A percentile compares a stretch with the other conserved stretches of the same genome.
These are phyloP conservation scores for Nesometra sesokonis DNA, from an alignment of 35 echinoderm and acorn worm species.

Conservation along the genomic window DNA sequence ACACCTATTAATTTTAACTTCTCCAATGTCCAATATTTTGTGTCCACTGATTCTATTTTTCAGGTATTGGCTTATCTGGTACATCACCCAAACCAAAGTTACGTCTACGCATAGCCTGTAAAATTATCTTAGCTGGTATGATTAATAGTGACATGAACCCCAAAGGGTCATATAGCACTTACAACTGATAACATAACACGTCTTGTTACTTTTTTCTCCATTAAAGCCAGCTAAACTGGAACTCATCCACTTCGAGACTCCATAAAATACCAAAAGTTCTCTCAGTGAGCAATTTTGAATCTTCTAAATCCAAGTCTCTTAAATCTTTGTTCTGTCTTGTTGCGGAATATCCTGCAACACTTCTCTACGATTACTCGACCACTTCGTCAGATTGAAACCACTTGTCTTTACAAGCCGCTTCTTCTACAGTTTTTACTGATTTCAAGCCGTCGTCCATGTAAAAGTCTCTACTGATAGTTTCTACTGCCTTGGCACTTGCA, in stretches of 20 bases:
- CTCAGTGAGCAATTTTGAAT: no score
- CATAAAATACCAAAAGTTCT: slow-evolving; percentile 48
- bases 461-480: slow-evolving; percentile 31
- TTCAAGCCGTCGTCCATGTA: slow-evolving; percentile 59
- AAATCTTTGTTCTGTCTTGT: slow-evolving; percentile 24
- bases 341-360: slow-evolving; percentile 28
- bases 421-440: slow-evolving; percentile 13
- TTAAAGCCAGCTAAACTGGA: slow-evolving; percentile 35
- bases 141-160: slow-evolving; percentile 21
- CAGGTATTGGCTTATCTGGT: not conserved
- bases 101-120: slow-evolving; percentile 23
- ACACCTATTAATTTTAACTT: slow-evolving; percentile 9
- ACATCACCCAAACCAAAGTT: slow-evolving; percentile 29
- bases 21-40: slow-evolving; percentile 13
- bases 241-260: slow-evolving; percentile 37
- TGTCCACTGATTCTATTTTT: slow-evolving; percentile 40
- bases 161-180: slow-evolving; percentile 56
- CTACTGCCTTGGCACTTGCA: not conserved
- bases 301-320: no score
- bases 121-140: slow-evolving; percentile 16
- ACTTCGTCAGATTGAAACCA: slow-evolving; percentile 53
- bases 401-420: slow-evolving; percentile 26
- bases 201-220: slow-evolving; percentile 20
- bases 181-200: slow-evolving; percentile 18
- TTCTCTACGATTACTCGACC: slow-evolving; percentile 19